These are phyloP conservation scores for Amphiprion percula DNA, from an alignment of 2,113 vertebrate species.

Conservation along the genomic window DNA sequence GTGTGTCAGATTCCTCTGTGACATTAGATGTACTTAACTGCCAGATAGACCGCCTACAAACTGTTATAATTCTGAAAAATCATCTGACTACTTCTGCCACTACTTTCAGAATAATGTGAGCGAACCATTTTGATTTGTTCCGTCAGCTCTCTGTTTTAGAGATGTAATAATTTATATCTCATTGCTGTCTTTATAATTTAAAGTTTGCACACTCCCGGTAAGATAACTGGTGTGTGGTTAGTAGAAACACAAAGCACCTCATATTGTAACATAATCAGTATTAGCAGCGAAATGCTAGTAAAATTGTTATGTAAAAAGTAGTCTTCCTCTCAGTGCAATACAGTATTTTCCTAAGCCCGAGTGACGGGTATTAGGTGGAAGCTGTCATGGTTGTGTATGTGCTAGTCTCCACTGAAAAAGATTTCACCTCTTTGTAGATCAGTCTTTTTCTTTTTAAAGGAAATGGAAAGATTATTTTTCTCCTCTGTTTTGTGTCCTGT, in stretches of 20 bases:
- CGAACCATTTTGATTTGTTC: conserved; percentile 2
- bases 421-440: conserved; percentile 59
- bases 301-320: conserved; percentile 45
- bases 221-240: conserved; percentile 10
- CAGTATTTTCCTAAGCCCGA: conserved; percentile 31
- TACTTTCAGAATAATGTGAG: not conserved
- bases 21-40: conserved; percentile 39
- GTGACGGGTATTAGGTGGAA: conserved; percentile 52
- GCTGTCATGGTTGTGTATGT: conserved; percentile 41
- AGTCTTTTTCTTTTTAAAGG: conserved; percentile 61
- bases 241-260: conserved; percentile 53
- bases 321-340: conserved; percentile 76
- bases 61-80: conserved; percentile 25
- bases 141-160: conserved; percentile 10
- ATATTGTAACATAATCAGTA: conserved; percentile 61
- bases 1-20: conserved; percentile 23
- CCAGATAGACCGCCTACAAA: conserved; percentile 13
- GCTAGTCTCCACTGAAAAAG: conserved; percentile 54
- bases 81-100: not conserved
- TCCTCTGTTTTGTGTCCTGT: conserved; percentile 52
- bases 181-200: conserved; percentile 35
- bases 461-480: conserved; percentile 33
- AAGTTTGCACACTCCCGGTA: conserved; percentile 28
- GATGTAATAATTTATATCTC: conserved; percentile 46
- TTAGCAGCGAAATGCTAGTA: conserved; percentile 55